Conservation (phyloP, 2,888 invertebrate species). For the Masnerella sp. region DNA sequence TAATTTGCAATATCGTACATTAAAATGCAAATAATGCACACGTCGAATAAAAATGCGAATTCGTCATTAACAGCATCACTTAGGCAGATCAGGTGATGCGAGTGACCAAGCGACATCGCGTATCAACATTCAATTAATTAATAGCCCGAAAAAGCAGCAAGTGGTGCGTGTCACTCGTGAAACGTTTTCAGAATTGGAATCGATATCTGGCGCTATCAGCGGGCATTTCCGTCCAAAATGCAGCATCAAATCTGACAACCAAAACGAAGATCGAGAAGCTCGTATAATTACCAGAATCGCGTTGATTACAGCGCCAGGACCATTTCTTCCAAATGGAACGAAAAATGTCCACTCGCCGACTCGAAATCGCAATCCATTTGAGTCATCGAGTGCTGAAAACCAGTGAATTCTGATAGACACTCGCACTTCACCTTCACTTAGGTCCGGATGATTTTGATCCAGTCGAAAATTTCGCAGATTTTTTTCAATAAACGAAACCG, state of each 20-base stretch:
- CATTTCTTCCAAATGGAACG: not conserved
- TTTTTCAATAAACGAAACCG: too few relatives aligned
- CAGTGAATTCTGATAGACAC: conserved; percentile 17
- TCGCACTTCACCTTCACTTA: conserved; percentile 37
- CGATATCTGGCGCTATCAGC: not conserved
- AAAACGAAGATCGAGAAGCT: not conserved
- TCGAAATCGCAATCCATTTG: conserved; percentile 33
- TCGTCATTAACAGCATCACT: too few relatives aligned
- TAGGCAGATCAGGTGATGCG: conserved; percentile 14
- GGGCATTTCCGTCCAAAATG: not conserved
- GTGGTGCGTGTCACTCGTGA: conserved; percentile 19
- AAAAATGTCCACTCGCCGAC: conserved; percentile 3
- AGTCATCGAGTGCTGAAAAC: conserved; percentile 20
- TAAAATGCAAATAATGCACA: not conserved
- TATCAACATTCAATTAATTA: conserved; percentile 45
- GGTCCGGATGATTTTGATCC: too few relatives aligned
- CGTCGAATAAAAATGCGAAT: too few relatives aligned
- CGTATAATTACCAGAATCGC: not conserved
- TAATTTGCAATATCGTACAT: too few relatives aligned
- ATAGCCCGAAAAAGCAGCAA: conserved; percentile 15
- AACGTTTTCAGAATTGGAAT: conserved; percentile 14
- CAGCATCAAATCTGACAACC: not conserved
- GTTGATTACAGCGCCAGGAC: not conserved
- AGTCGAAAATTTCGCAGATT: not conserved
- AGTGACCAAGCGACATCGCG: conserved; percentile 20